Conservation (phyloP, 1,140 invertebrate species). For the Parasteatoda tepidariorum region DNA sequence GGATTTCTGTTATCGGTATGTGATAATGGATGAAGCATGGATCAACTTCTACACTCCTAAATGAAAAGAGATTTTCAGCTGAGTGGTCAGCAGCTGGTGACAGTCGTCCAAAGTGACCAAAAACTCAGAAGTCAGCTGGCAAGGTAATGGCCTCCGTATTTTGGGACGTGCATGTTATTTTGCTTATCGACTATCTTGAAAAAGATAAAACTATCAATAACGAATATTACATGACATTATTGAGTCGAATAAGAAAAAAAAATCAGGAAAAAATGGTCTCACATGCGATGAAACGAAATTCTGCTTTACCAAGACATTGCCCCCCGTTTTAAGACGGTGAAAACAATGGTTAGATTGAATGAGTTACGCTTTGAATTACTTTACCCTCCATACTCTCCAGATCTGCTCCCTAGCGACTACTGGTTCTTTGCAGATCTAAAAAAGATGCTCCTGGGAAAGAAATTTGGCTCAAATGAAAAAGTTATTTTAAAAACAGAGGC, state of each 20-base stretch:
- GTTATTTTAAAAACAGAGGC: too few relatives aligned
- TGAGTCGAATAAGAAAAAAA: neutral
- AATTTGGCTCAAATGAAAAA: too few relatives aligned
- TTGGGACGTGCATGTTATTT: too few relatives aligned
- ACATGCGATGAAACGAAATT: neutral
- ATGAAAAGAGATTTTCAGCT: constrained; percentile 15
- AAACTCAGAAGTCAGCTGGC: neutral
- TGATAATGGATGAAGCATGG: constrained; percentile 30
- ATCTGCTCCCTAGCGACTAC: constrained; percentile 64
- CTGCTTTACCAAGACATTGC: constrained; percentile 36
- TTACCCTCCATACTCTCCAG: constrained; percentile 66
- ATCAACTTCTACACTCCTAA: constrained; percentile 1
- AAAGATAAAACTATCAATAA: too few relatives aligned
- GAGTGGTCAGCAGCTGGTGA: constrained; percentile 15
- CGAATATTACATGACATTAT: constrained; percentile 14
- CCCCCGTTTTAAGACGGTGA: neutral
- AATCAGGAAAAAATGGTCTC: constrained; percentile 9
- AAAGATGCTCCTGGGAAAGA: too few relatives aligned
- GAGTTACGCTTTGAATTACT: too few relatives aligned
- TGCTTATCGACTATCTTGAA: too few relatives aligned
- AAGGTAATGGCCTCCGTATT: neutral
- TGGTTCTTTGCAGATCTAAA: too few relatives aligned
- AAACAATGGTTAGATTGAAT: constrained; percentile 62
- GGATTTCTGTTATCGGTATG: neutral
- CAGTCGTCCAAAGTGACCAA: constrained; percentile 2